phyloP scores from a whole-genome alignment of 2,888 invertebrate species.

The Malacosoma neustria region DNA sequence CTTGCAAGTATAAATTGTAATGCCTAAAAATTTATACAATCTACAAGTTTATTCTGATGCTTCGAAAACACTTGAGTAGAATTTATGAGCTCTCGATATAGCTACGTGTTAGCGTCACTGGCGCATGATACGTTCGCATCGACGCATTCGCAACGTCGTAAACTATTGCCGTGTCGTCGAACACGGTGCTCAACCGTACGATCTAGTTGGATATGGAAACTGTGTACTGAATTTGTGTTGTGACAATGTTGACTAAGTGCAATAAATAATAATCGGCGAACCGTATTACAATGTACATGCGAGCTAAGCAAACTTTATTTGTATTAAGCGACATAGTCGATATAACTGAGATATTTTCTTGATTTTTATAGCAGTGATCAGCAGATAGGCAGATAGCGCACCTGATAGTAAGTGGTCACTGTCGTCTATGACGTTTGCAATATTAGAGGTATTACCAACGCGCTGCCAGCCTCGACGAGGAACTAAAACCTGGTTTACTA shows the following conservation, averaged over 20 bases:
- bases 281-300: no score
- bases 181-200: neutral
- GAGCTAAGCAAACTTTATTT: no score
- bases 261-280: no score
- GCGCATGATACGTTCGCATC: neutral
- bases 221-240: no score
- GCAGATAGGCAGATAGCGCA: conserved; percentile 10
- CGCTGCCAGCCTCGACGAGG: no score
- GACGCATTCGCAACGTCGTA: neutral
- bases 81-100: neutral
- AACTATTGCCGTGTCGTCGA: neutral
- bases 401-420: neutral
- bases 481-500: no score
- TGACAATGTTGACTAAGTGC: no score
- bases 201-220: neutral
- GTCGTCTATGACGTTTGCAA: neutral
- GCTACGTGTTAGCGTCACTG: neutral
- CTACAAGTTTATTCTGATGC: neutral
- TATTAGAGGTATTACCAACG: neutral
- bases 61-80: neutral
- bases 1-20: no score
- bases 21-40: neutral
- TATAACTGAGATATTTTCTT: no score
- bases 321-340: no score
- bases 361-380: conserved; percentile 6